Base-by-base conservation (phyloP, 2,797 vertebrate genomes). In the Rhabdophis nuchalis region DNA sequence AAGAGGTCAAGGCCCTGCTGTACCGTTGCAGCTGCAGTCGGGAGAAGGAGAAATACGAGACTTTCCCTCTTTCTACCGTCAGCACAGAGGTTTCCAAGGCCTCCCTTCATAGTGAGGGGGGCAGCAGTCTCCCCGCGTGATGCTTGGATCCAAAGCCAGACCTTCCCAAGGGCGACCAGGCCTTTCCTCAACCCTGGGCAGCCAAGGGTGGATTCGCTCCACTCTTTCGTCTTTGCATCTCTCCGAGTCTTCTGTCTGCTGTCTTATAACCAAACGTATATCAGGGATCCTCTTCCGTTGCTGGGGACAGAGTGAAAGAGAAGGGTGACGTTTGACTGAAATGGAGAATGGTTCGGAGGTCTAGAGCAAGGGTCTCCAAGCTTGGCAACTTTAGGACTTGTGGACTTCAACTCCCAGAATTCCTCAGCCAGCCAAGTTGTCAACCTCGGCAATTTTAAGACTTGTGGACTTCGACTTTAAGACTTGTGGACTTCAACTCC, bases 51-150 rank as follows among this genome's bases (percentile, higher is more conserved):
- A 92, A 97, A 53, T 98, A 98, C 0, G 98, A 98, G 95, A 98
- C 96, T 11, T 98, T 98, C n/a, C 98, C 98, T 0, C 97, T 98
- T 85, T 98, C 98, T 91, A 98, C 98, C 0, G 97, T 98, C 92
- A 98, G 98, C 96, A 98, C 98, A 0, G 98, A 98, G 94, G 96
- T 98, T 92, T 98, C 98, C 88, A 98, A 98, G 94, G 98, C 97
- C 52, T 98, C 98, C 0, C 88, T 93, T 57, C 93, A 52, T 14
- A 93, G 93, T 2, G 91, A 89, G 6, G 98, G 97, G 23, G 97
- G 97, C 3, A 93, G 96, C 94, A 97, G 92, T 92, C 89, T 95
- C 93, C 97, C 97, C 8, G 93, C 96, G 32, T 98, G 97, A 94
- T 91, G 58, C 18, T 68, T 54, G 32, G 46, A 16, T 77, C 18